Percentiles rank a stretch among this genome's conserved stretches.
These are phyloP conservation scores for Excalfactoria chinensis DNA, from an alignment of 2,113 vertebrate species.

Conservation along the genomic window DNA sequence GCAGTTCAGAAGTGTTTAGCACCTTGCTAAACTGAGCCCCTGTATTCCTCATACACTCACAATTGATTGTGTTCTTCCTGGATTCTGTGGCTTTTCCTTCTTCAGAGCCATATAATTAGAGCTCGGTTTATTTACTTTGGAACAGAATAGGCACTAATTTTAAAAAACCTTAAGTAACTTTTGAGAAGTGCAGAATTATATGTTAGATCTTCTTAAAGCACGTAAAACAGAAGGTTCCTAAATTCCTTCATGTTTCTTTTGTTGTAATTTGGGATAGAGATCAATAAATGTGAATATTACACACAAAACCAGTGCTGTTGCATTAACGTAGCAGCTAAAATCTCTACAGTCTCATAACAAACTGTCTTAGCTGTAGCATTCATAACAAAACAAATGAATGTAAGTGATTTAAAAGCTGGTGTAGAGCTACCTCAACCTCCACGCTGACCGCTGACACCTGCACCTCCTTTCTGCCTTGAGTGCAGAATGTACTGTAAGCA, in stretches of 20 bases:
- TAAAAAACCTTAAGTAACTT: conserved; percentile 21
- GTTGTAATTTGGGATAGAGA: background rate
- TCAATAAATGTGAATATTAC: background rate
- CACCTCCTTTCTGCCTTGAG: conserved; percentile 22
- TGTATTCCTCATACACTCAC: fast-evolving
- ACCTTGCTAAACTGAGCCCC: background rate
- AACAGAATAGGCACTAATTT: conserved; percentile 24
- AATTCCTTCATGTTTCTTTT: background rate
- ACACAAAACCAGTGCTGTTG: background rate
- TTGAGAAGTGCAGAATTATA: conserved; percentile 22
- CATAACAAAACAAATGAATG: background rate
- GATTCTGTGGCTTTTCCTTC: conserved; percentile 22
- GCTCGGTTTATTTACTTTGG: conserved; percentile 33
- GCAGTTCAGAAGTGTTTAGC: background rate
- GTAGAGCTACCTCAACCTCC: conserved; percentile 44
- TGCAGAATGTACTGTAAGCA: conserved; percentile 21
- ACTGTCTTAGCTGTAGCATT: background rate
- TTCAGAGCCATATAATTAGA: conserved; percentile 17
- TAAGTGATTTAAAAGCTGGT: background rate
- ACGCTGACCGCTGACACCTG: conserved; percentile 38
- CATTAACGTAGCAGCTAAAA: background rate
- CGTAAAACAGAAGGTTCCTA: background rate
- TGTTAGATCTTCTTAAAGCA: background rate
- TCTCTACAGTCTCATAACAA: background rate
- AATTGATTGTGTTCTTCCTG: background rate